Percentiles rank a stretch among this genome's conserved stretches.
Evolutionary conservation across 2,797 vertebrate genomes (phyloP).

Genomic region (Sardinella longiceps): DNA sequence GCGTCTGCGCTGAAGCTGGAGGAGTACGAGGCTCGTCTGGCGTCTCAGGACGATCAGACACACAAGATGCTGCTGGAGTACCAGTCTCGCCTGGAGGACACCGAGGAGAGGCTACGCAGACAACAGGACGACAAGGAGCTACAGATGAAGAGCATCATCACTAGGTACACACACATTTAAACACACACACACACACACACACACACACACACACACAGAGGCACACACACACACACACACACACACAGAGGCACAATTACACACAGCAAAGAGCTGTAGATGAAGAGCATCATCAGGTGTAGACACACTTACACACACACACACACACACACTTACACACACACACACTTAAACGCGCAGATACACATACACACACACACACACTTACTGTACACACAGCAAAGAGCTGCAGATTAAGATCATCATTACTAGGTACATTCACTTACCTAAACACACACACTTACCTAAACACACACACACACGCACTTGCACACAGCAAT

Average conservation of each 20-base stretch:
- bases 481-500: too few relatives aligned
- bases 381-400: too few relatives aligned
- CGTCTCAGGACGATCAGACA: slow-evolving; percentile 93
- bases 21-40: slow-evolving; percentile 86
- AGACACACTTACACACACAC: background rate
- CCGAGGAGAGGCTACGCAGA: slow-evolving; percentile 87
- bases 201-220: background rate
- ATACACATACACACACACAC: too few relatives aligned
- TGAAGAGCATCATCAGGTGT: too few relatives aligned
- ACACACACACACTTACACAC: background rate
- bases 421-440: too few relatives aligned
- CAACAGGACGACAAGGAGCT: slow-evolving; percentile 95
- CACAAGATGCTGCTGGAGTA: slow-evolving; percentile 92
- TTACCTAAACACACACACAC: too few relatives aligned
- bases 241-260: background rate
- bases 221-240: too few relatives aligned
- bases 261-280: background rate
- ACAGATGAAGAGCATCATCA: slow-evolving; percentile 98
- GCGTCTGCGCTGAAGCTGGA: slow-evolving; percentile 84
- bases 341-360: background rate
- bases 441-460: too few relatives aligned
- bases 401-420: too few relatives aligned
- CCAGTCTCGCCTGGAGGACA: slow-evolving; percentile 87
- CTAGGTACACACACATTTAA: slow-evolving; percentile 73
- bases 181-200: background rate